phyloP scores from a whole-genome alignment of 2,797 vertebrate genomes.

The Rhinichthys osculus region DNA sequence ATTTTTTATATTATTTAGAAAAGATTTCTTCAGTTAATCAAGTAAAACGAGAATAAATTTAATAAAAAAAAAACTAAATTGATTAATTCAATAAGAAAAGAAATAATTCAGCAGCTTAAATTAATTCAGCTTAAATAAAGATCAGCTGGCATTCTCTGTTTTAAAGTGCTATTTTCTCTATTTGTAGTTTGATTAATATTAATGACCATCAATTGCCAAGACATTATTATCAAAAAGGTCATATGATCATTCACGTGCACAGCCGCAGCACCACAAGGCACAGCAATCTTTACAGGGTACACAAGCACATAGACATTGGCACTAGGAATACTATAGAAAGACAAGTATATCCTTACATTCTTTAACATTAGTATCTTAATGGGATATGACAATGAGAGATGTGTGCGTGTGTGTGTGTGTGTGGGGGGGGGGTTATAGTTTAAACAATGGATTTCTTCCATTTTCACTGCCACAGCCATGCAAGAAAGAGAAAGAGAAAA shows the following conservation, averaged over 20 bases:
- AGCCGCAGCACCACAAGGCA: neutral
- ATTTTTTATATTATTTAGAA: neutral
- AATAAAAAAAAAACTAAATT: too few species aligned
- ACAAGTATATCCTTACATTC: too few species aligned
- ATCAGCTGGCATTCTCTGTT: neutral
- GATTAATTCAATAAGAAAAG: neutral
- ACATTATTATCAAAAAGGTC: neutral
- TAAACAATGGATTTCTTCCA: conserved; percentile 21
- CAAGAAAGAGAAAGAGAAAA: neutral
- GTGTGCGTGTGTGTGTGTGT: too few species aligned
- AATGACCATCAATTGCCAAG: neutral
- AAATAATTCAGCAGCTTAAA: neutral
- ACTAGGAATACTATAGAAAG: neutral
- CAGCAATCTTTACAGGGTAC: neutral
- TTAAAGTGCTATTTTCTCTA: neutral
- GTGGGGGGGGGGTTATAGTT: conserved; percentile 5
- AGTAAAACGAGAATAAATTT: neutral
- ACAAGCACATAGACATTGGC: neutral
- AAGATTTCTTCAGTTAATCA: neutral
- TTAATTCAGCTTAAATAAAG: neutral
- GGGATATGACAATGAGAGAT: neutral
- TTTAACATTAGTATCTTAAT: neutral
- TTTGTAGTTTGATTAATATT: neutral
- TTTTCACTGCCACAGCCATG: conserved; percentile 38
- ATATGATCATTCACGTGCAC: neutral